Evolutionary conservation across 2,888 invertebrate genomes (phyloP).

Genomic region (Pegoplata infirma): DNA sequence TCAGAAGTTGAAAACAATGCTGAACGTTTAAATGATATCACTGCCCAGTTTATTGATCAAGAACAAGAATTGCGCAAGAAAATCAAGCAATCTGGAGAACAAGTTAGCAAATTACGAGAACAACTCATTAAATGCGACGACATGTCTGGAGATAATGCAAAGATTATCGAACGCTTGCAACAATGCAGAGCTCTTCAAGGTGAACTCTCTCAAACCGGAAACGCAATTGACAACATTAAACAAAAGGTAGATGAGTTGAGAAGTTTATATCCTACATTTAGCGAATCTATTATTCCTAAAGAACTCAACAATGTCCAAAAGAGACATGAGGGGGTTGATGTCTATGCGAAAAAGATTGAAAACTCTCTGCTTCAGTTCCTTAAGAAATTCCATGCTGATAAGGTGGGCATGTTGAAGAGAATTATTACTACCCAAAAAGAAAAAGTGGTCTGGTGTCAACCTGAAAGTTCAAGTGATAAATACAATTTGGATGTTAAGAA

Average conservation of each 20-base stretch:
- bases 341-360: constrained; percentile 90
- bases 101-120: constrained; percentile 86
- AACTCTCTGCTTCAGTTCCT: constrained; percentile 87
- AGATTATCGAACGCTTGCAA: constrained; percentile 88
- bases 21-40: constrained; percentile 85
- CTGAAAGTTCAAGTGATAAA: constrained; percentile 92
- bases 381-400: constrained; percentile 92
- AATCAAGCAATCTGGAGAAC: constrained; percentile 85
- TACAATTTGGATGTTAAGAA: constrained; percentile 95
- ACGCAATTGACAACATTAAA: constrained; percentile 84
- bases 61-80: constrained; percentile 86
- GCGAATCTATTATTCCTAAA: constrained; percentile 87
- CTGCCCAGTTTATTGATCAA: constrained; percentile 85
- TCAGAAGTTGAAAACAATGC: constrained; percentile 85
- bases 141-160: constrained; percentile 90
- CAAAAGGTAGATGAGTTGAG: constrained; percentile 85
- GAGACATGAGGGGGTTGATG: constrained; percentile 87
- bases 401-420: constrained; percentile 88
- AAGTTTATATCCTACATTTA: constrained; percentile 86
- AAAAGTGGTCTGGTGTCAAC: constrained; percentile 94
- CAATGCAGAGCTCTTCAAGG: constrained; percentile 86
- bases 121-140: constrained; percentile 93
- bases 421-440: constrained; percentile 90
- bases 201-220: constrained; percentile 84
- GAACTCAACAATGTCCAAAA: constrained; percentile 91